These are phyloP conservation scores for Drosophila sturtevanti DNA, from an alignment of 1,140 invertebrate genomes.

Conservation along the genomic window DNA sequence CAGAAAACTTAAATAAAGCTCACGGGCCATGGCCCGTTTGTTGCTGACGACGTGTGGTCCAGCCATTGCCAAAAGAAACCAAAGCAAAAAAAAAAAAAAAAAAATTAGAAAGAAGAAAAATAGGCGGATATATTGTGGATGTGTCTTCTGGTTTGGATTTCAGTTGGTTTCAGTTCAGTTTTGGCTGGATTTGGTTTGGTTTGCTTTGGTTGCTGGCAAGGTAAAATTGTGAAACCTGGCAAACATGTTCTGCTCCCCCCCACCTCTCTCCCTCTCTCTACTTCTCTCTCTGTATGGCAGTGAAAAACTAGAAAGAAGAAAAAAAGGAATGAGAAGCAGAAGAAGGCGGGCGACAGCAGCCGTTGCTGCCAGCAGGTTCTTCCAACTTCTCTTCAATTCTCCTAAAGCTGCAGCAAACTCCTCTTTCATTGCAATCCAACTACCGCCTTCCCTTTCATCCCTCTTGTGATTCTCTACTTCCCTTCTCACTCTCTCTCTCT, in stretches of 20 bases:
- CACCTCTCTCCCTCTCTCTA: no score
- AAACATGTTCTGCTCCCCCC: constrained; percentile 57
- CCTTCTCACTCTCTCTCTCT: no score
- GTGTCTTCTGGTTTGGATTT: constrained; percentile 48
- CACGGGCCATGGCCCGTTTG: no score
- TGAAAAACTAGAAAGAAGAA: constrained; percentile 45
- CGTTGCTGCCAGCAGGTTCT: constrained; percentile 38
- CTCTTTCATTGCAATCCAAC: background rate
- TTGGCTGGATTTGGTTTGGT: constrained; percentile 12
- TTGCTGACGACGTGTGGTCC: constrained; percentile 29
- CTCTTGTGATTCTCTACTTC: no score
- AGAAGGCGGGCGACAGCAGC: no score
- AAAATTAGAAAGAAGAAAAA: background rate
- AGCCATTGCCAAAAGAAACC: constrained; percentile 13
- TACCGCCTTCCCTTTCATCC: background rate
- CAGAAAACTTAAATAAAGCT: constrained; percentile 10
- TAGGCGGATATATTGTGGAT: constrained; percentile 40
- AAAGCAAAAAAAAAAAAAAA: constrained; percentile 1
- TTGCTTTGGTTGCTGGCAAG: constrained; percentile 50
- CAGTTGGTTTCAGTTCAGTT: constrained; percentile 12
- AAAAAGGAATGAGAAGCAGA: no score
- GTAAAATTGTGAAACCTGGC: constrained; percentile 67
- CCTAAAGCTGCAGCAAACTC: background rate
- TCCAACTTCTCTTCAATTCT: constrained; percentile 31
- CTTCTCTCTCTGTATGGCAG: constrained; percentile 39